phyloP scores from a whole-genome alignment of 2,888 invertebrate genomes.

The Nephrotoma guestfalica region DNA sequence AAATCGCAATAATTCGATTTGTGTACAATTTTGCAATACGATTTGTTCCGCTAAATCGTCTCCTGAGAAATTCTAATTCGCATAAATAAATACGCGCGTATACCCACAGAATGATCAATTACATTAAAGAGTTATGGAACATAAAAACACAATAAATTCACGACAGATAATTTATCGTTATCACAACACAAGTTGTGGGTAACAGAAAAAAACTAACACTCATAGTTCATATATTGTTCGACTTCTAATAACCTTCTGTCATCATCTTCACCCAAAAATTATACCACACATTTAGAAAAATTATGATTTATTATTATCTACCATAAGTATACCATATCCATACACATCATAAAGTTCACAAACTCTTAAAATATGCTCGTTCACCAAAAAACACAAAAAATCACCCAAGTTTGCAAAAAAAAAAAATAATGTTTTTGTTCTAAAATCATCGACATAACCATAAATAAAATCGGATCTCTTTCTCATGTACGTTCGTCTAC shows the following conservation, averaged over 20 bases:
- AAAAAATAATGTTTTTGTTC: not conserved
- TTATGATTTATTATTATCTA: not conserved
- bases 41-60: no score
- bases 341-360: not conserved
- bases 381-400: not conserved
- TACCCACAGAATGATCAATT: no score
- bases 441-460: not conserved
- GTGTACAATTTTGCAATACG: no score
- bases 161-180: no score
- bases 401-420: not conserved
- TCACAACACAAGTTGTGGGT: not conserved
- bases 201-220: not conserved
- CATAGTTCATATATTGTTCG: not conserved
- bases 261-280: not conserved
- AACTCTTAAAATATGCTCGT: not conserved
- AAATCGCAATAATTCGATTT: no score
- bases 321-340: not conserved
- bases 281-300: not conserved
- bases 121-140: no score
- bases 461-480: not conserved
- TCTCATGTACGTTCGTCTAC: not conserved
- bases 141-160: no score
- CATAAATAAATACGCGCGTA: no score
- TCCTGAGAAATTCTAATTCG: no score
- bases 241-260: not conserved